phyloP scores from a whole-genome alignment of 2,888 invertebrate species.

The Gryllus longicercus region DNA sequence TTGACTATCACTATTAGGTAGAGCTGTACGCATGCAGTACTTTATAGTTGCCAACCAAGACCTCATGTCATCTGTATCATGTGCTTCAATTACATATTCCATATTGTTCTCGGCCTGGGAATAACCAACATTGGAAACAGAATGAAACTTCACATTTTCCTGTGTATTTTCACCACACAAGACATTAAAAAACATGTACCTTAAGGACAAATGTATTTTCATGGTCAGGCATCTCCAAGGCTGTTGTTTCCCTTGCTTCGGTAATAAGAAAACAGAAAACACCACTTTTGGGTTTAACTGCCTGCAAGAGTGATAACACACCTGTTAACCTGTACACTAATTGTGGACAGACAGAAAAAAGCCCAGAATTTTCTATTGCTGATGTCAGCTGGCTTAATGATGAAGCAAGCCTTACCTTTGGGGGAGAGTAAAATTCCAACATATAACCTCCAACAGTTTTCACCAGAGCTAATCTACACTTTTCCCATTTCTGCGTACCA shows the following conservation, averaged over 20 bases:
- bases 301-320: constrained; percentile 45
- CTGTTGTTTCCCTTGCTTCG: constrained; percentile 92
- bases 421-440: constrained; percentile 93
- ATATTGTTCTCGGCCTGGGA: constrained; percentile 77
- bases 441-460: constrained; percentile 92
- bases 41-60: constrained; percentile 90
- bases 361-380: no score
- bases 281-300: constrained; percentile 75
- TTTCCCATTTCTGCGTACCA: constrained; percentile 89
- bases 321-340: neutral
- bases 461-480: constrained; percentile 83
- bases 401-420: constrained; percentile 60
- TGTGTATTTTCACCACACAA: neutral
- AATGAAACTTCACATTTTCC: neutral
- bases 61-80: constrained; percentile 84
- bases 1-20: constrained; percentile 48
- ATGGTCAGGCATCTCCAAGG: constrained; percentile 95
- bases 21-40: constrained; percentile 69
- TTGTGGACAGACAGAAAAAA: no score
- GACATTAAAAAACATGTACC: constrained; percentile 47
- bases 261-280: constrained; percentile 93
- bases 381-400: no score
- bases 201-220: constrained; percentile 95
- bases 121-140: neutral
- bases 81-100: constrained; percentile 94